A percentile compares a stretch with the other conserved stretches of the same genome.
Evolutionary conservation across 2,113 vertebrate genomes (phyloP).

Genomic region (Telmatochromis sp.): DNA sequence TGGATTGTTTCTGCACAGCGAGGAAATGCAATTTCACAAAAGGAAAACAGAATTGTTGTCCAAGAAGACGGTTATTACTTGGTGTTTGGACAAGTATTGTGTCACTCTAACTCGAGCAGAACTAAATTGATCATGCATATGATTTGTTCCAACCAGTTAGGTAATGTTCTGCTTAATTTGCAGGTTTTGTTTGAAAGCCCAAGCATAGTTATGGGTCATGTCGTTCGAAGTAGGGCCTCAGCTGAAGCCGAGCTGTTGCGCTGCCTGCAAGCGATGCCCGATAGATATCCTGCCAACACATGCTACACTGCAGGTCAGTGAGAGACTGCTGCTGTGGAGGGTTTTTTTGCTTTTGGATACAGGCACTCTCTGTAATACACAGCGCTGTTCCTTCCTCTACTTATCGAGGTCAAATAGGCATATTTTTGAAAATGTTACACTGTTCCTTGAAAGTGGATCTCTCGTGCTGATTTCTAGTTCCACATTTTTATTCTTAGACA

Average conservation of each 20-base stretch:
- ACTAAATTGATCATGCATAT: constrained; percentile 32
- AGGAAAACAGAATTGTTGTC: constrained; percentile 63
- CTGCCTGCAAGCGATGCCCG: constrained; percentile 49
- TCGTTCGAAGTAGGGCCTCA: constrained; percentile 36
- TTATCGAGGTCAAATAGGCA: neutral
- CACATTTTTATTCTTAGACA: neutral
- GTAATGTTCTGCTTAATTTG: constrained; percentile 36
- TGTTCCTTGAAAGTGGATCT: neutral
- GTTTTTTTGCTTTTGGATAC: neutral
- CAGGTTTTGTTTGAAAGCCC: constrained; percentile 58
- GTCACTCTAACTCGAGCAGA: constrained; percentile 38
- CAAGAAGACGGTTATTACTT: constrained; percentile 67
- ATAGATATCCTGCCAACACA: constrained; percentile 13
- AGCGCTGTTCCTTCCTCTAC: neutral
- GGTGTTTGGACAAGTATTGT: constrained; percentile 68
- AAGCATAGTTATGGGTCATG: constrained; percentile 41
- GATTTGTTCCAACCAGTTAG: constrained; percentile 47
- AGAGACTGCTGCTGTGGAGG: neutral
- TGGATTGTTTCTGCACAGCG: constrained; percentile 60
- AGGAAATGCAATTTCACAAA: constrained; percentile 54
- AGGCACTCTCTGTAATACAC: neutral
- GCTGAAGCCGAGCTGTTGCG: constrained; percentile 14
- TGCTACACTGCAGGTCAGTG: constrained; percentile 60
- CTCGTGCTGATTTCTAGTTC: neutral
- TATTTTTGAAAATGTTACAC: neutral